Percentiles rank a stretch among this genome's conserved stretches.
Conservation (phyloP, 2,888 invertebrate species). For the Antitype chi region DNA sequence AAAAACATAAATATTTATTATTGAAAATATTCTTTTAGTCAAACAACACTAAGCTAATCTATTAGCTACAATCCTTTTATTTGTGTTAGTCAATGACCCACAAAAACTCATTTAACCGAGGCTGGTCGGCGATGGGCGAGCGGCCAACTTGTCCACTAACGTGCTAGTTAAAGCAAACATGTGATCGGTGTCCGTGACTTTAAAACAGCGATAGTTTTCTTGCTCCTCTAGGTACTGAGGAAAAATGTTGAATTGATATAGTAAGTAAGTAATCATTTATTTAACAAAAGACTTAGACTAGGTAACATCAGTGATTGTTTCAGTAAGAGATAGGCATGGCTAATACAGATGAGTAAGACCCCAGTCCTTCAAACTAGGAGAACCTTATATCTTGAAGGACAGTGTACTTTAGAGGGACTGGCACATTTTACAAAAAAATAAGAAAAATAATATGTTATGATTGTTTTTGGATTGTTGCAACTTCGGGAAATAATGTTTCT, state of each 20-base stretch:
- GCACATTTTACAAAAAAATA: too few relatives aligned
- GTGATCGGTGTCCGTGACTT: conserved; percentile 29
- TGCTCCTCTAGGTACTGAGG: not conserved
- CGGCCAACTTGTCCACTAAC: conserved; percentile 40
- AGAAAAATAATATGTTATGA: not conserved
- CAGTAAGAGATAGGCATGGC: too few relatives aligned
- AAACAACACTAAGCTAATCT: not conserved
- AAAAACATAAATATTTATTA: not conserved
- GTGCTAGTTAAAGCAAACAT: conserved; percentile 42
- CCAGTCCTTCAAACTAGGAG: too few relatives aligned
- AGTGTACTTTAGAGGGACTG: too few relatives aligned
- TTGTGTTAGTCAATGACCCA: conserved; percentile 25
- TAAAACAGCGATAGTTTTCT: conserved; percentile 1
- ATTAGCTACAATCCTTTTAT: conserved; percentile 35
- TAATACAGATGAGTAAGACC: too few relatives aligned
- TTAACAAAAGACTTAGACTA: too few relatives aligned
- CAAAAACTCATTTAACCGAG: conserved; percentile 31
- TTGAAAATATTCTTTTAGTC: not conserved
- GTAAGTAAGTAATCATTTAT: too few relatives aligned
- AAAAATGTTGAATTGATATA: not conserved
- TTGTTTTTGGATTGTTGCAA: not conserved
- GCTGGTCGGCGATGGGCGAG: conserved; percentile 24
- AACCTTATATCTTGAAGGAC: too few relatives aligned
- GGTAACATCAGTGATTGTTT: too few relatives aligned
- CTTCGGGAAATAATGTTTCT: not conserved